Conservation (phyloP, 2,888 invertebrate genomes). For the Diplazon laetatorius region DNA sequence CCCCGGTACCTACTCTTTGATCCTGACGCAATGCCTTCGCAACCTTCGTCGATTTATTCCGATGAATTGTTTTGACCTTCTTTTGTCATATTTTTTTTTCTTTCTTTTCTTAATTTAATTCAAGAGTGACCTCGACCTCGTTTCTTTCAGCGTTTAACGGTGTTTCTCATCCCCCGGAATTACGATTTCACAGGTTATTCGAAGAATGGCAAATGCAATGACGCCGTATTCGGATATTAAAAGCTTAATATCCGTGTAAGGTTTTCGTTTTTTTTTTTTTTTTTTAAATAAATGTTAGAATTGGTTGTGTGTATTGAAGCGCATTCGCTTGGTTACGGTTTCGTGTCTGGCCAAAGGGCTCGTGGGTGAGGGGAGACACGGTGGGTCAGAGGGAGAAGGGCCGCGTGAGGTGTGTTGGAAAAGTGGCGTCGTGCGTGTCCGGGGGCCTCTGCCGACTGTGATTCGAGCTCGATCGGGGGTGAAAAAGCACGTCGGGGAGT, state of each 20-base stretch:
- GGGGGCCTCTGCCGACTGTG: constrained; percentile 53
- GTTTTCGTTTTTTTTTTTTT: no score
- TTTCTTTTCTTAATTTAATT: no score
- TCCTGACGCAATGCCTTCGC: constrained; percentile 28
- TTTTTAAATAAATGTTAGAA: no score
- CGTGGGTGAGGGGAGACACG: background rate
- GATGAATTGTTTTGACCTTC: constrained; percentile 35
- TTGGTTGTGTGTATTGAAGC: no score
- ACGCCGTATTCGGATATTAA: no score
- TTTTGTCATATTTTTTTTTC: background rate
- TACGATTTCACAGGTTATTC: no score
- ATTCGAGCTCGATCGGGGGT: constrained; percentile 62
- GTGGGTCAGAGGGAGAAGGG: constrained; percentile 10
- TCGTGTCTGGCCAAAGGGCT: constrained; percentile 14
- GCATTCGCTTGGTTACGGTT: constrained; percentile 6
- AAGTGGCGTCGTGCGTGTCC: constrained; percentile 55
- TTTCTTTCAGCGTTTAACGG: no score
- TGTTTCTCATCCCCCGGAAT: no score
- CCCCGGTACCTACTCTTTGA: constrained; percentile 22
- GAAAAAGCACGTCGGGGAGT: constrained; percentile 68
- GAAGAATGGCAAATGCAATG: no score
- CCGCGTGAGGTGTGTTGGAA: constrained; percentile 28
- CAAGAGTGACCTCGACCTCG: no score
- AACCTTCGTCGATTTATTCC: constrained; percentile 43
- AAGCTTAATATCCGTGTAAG: no score